Evolutionary conservation across 1,140 invertebrate genomes (phyloP), one percentile per base, ranked within the genome.

Genomic region (Eumaeus atala): DNA sequence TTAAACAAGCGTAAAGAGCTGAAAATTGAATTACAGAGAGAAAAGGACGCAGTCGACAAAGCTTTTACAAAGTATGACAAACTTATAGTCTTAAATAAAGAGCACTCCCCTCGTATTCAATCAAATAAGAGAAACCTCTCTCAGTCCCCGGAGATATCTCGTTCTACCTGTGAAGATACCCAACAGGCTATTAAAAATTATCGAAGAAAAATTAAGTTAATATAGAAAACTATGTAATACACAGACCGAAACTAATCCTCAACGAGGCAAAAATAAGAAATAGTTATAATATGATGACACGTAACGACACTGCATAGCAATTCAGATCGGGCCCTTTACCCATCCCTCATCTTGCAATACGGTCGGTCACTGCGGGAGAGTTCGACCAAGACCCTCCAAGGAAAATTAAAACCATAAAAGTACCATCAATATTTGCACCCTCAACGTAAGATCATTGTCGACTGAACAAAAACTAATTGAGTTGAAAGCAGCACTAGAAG

Each of bases 361-460:
- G 61, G 67, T 57, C 18, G 58, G 62, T 65, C 66, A 65, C 66
- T 62, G 60, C 50, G 63, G 65, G 61, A 67, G 65, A 60, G 37
- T 28, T 53, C 57, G 66, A 72, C 66, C 66, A 65, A 61, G 63
- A 72, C 62, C 70, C 62, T 52, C 65, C 57, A 62, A 65, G 37
- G 37, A 54, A 16, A 34, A 53, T 44, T 6, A 6, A 28, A 3
- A 28, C 6, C 21, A 44, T n/a, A n/a, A n/a, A n/a, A n/a, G n/a
- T n/a, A n/a, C n/a, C n/a, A 34, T 65, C 9, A 17, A 64, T 38
- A 69, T 69, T 51, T 69, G 62, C 18, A 67, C 65, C 9, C 35
- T 66, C 1, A 72, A 72, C 21, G 64, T 61, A 11, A 65, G 51
- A 64, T 58, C 67, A 40, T 34, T 74, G 51, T 70, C 61, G 11